Percentiles rank a stretch among this genome's conserved stretches.
phyloP scores from a whole-genome alignment of 2,888 invertebrate species.

The Campaea margaritaria region DNA sequence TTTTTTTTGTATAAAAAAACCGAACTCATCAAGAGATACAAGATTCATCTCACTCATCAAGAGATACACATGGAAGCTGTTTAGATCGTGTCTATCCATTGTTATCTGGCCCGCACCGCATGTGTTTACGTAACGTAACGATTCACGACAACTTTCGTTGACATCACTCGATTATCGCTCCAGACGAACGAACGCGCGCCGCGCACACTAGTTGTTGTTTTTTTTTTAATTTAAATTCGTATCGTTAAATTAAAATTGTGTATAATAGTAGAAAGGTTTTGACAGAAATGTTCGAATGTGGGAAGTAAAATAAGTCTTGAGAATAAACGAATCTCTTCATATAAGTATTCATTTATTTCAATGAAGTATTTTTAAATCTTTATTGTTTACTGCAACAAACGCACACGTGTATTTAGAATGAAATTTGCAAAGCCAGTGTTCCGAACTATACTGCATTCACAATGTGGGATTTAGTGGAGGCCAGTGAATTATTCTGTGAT shows the following conservation, averaged over 20 bases:
- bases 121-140: constrained; percentile 53
- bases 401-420: background rate
- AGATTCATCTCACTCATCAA: background rate
- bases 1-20: too few species aligned
- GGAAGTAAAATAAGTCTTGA: background rate
- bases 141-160: constrained; percentile 19
- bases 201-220: background rate
- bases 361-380: too few species aligned
- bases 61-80: background rate
- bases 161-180: constrained; percentile 44
- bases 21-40: background rate
- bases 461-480: constrained; percentile 12
- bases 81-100: constrained; percentile 39
- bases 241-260: background rate
- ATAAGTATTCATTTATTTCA: too few species aligned
- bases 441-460: constrained; percentile 3
- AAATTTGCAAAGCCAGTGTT: background rate
- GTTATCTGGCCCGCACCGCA: constrained; percentile 59
- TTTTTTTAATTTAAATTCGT: constrained; percentile 7
- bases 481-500: constrained; percentile 63
- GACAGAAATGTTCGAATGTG: background rate
- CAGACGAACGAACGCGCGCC: constrained; percentile 42
- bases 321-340: background rate
- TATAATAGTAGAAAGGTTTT: background rate
- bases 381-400: too few species aligned